Base-by-base conservation (phyloP, 2,113 vertebrate species). In the Planiliza haematocheilus region DNA sequence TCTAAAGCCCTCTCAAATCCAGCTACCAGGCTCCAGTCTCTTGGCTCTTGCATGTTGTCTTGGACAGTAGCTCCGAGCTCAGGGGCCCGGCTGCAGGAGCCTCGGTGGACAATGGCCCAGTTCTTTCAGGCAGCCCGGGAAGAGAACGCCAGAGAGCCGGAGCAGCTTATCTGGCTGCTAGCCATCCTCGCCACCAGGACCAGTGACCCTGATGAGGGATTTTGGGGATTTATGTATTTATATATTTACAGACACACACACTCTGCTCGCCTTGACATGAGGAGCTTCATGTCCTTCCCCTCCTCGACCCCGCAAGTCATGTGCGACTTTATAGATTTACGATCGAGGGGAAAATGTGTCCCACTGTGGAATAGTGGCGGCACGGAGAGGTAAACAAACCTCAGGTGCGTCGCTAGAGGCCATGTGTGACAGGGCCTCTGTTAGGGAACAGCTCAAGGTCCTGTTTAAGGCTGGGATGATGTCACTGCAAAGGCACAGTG, bases 181-280 rank as follows among this genome's bases (percentile, higher is more conserved):
- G 86, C 90, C 87, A 90, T 79, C 81, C 85, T 84, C 73, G 58
- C 77, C 83, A 74, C 82, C 13, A 65, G 52, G 52, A 82, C 78
- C 73, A 74, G 70, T 77, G 80, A 84, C 83, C 82, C 86, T 41
- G 75, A 74, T 45, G 73, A 86, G n/a, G n/a, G n/a, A n/a, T n/a
- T n/a, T n/a, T n/a, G n/a, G 65, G 58, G 88, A 89, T 89, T 86
- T 85, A 90, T 86, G 79, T 82, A 72, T 89, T 87, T 87, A 86
- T 81, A 76, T 75, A 79, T 90, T 82, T 68, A 70, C 81, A 81
- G 74, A 81, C 82, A 56, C 67, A 38, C 55, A n/a, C 51, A 49
- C 70, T 81, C 39, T 68, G 37, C 67, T 83, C 38, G 21, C 73
- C 70, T 77, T 55, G 14, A 71, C 65, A 30, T 30, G n/a, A 5